Base-by-base conservation (phyloP, 1,140 invertebrate genomes). In the Vollenhovia emeryi region DNA sequence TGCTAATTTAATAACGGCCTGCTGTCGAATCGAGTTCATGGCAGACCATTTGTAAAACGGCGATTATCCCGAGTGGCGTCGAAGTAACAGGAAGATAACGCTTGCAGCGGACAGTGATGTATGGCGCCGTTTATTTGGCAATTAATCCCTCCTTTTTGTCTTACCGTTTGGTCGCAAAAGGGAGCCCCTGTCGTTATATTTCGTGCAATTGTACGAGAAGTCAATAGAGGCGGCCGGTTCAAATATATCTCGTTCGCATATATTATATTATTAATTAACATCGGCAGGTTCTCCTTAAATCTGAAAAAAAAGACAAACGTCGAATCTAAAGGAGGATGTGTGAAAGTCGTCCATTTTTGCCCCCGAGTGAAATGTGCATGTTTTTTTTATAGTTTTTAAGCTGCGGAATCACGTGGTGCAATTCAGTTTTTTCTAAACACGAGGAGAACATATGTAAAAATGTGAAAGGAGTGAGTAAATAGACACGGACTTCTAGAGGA, bases 1-100 rank as follows among this genome's bases (percentile, higher is more conserved):
- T 43, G 36, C 15, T 78, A 78, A 78, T 79, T 79, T 79, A 68
- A 69, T 79, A 79, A 79, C 76, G 30, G 64, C 43, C 33, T 79
- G 62, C 21, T 79, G 76, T 79, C 76, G 62, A 79, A 79, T 79
- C 45, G 76, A 69, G 62, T 69, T 79, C 45, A 79, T 52, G 60
- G 76, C 45, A 52, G 21, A 40, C 62, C 45, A 57, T 79, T 79
- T 79, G 45, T 69, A 52, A 79, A 79, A 79, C 33, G 33, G 45
- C 45, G 21, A 69, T 79, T 69, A 79, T 79, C 33, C 45, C 33
- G 13, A 64, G 62, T 66, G 62, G 40, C 40, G 74, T 36, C 55
- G 36, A 66, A 24, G 30, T 52, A 69, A 69, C 45, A 24, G 33
- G 33, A 79, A 79, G 33, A 69, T 79, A 79, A 79, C 76, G 45